Evolutionary conservation across 2,797 vertebrate species (phyloP).

Genomic region (Ara ararauna): DNA sequence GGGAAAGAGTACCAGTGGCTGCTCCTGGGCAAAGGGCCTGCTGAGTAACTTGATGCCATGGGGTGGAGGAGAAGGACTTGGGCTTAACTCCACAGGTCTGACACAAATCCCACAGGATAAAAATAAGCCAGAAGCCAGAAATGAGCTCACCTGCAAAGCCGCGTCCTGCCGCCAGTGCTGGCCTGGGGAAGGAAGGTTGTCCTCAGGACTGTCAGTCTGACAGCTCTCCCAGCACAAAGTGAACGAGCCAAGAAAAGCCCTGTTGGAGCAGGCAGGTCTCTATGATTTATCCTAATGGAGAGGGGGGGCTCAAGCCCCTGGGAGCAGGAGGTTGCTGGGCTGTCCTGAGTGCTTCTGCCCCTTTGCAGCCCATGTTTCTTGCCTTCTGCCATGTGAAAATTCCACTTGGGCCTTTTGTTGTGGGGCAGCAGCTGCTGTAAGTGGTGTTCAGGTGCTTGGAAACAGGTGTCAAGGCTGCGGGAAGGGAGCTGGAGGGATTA

Average conservation of each 20-base stretch:
- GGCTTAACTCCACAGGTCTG: fast-evolving
- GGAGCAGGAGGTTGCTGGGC: not conserved
- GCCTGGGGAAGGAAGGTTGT: not conserved
- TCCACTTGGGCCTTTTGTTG: not conserved
- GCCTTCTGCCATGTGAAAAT: fast-evolving
- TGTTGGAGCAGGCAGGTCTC: not conserved
- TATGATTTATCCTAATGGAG: not conserved
- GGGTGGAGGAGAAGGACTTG: not conserved
- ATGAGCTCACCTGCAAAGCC: not conserved
- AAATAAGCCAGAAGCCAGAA: not conserved
- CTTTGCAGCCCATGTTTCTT: fast-evolving
- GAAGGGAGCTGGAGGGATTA: not conserved
- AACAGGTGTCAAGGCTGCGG: not conserved
- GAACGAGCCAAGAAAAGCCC: not conserved
- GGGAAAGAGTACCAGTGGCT: not conserved
- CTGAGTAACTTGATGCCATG: not conserved
- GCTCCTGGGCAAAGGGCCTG: fast-evolving
- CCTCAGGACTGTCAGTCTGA: not conserved
- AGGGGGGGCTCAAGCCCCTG: not conserved
- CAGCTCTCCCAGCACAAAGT: not conserved
- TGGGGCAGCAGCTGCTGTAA: not conserved
- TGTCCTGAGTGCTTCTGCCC: not conserved
- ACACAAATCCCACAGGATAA: not conserved
- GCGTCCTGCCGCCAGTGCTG: not conserved
- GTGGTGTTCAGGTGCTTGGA: not conserved